Percentiles rank a stretch among this genome's conserved stretches.
These are phyloP conservation scores for Saccostrea echinata DNA, from an alignment of 1,140 invertebrate genomes.

Conservation along the genomic window DNA sequence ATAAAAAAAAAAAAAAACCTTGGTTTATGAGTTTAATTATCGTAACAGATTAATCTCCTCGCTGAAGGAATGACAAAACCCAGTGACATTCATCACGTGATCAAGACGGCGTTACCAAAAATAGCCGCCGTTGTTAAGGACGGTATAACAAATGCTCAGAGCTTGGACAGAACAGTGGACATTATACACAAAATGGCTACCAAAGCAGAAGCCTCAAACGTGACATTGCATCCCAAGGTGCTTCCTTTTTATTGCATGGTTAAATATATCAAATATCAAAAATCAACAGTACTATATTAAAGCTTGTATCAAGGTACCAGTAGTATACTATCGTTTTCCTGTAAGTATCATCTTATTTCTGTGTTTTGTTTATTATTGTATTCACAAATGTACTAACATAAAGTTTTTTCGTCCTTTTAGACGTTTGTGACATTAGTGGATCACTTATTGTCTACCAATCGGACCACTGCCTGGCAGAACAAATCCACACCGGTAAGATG, in stretches of 20 bases:
- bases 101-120: constrained; percentile 8
- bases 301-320: too few relatives aligned
- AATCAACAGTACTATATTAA: too few relatives aligned
- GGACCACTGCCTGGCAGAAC: neutral
- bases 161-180: constrained; percentile 15
- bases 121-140: neutral
- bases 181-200: neutral
- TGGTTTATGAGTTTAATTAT: neutral
- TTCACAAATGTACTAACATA: too few relatives aligned
- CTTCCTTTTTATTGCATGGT: too few relatives aligned
- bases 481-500: neutral
- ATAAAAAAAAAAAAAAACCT: too few relatives aligned
- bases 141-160: neutral
- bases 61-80: neutral
- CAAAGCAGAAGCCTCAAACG: neutral
- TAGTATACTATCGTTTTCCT: too few relatives aligned
- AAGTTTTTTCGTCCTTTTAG: neutral
- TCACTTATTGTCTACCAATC: neutral
- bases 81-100: neutral
- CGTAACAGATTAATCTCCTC: neutral
- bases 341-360: too few relatives aligned
- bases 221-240: neutral
- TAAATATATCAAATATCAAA: too few relatives aligned
- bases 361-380: too few relatives aligned
- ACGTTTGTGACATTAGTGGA: neutral